Evolutionary conservation across 2,113 vertebrate genomes (phyloP), one percentile per base, ranked within the genome.

Genomic region (Hippocampus abdominalis): DNA sequence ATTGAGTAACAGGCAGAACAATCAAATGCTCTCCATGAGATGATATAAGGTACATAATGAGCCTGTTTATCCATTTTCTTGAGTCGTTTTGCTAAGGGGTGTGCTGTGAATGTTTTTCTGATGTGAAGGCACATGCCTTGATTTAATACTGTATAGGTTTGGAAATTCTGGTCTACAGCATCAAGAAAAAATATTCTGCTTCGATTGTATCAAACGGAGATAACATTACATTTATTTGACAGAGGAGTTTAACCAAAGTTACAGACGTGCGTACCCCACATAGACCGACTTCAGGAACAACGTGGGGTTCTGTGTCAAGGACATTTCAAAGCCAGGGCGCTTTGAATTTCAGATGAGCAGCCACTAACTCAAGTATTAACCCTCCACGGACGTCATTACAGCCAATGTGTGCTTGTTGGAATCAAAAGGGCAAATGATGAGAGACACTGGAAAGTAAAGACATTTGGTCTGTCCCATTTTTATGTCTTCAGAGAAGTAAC

Each of bases 351-450:
- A 66, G n/a, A 11, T 21, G 40, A 72, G 61, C 5, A 54, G 27
- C 42, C 29, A 4, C 11, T 18, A 69, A 51, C 64, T 66, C 46
- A 71, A 61, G 46, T 53, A 42, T 11, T 23, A 66, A 66, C 12
- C 44, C 18, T 25, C 5, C 23, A 25, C 56, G 56, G 39, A 12
- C 46, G 32, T 75, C 42, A 53, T 46, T 68, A 54, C 29, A 32
- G 67, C 36, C n/a, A 20, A 4, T 42, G 40, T 66, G 60, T 61
- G 29, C 12, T 63, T 51, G 61, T 69, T 62, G 21, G 23, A 18
- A 64, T 39, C 23, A 64, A 64, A 64, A 40, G 62, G 62, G 62
- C 39, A 64, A 64, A 64, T 64, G 39, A 64, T 11, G 54, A 64
- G 62, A 44, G 62, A 44, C 62, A 44, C 5, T 23, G n/a, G 6